Evolutionary conservation across 2,113 vertebrate genomes (phyloP), one percentile per base, ranked within the genome.

Genomic region (Protobothrops mucrosquamatus): DNA sequence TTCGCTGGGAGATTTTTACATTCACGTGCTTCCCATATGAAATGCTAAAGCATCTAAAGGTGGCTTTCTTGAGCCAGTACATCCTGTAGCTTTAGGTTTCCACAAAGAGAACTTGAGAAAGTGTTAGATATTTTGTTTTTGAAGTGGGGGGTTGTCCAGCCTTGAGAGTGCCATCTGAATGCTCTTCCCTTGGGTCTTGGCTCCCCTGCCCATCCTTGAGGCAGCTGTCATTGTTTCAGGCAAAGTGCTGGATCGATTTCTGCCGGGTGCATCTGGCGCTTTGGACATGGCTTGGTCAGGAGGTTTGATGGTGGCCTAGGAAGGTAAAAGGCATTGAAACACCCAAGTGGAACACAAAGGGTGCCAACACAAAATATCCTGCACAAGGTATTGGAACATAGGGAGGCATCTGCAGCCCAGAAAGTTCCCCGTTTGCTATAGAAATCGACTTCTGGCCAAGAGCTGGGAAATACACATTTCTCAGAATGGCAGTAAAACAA

Each of bases 221-320:
- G 29, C 10, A 29, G 55, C 43, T 43, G 15, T 85, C 54, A 9
- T 81, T 55, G 12, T 69, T 23, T 7, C 15, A 52, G 46, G 52
- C n/a, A 26, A 52, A 51, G 1, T 1, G 1, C 29, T 12, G 4
- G 5, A 26, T 0, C 3, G 10, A 14, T 46, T 85, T 54, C 0
- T 18, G 0, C 43, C 1, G 1, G 6, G 7, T 48, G 6, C 12
- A 7, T 14, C 54, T 10, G 18, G 11, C 3, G 6, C 18, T 7
- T 15, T 55, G 29, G 12, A 34, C 54, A 5, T 11, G 88, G 26
- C 26, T 57, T 57, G 55, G 51, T 10, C 24, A 18, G 7, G n/a
- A 23, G 39, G 34, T 4, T 39, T 24, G 5, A 2, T 26, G 22
- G 22, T 26, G 46, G 2, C 34, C 3, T 29, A 46, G 23, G 8